phyloP scores from a whole-genome alignment of 2,113 vertebrate species.

The Gadus chalcogrammus region DNA sequence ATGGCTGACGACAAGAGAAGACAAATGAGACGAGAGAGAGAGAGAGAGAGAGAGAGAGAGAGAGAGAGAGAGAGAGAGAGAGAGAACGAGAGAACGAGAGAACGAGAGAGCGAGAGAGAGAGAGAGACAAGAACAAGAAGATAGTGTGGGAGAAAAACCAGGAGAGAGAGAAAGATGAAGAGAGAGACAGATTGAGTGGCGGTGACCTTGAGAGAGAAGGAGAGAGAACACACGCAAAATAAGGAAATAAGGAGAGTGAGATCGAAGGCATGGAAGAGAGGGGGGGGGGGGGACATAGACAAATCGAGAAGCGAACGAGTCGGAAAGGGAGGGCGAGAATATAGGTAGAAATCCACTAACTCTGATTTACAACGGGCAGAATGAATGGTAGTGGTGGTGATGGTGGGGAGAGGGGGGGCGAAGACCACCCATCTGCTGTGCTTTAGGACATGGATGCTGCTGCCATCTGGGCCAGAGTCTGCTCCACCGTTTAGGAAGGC shows the following conservation, averaged over 20 bases:
- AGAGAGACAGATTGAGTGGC: conserved; percentile 36
- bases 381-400: conserved; percentile 50
- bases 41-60: conserved; percentile 24
- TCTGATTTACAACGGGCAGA: conserved; percentile 69
- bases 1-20: conserved; percentile 41
- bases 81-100: conserved; percentile 43
- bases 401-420: conserved; percentile 17
- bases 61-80: no score
- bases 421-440: conserved; percentile 73
- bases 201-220: conserved; percentile 20
- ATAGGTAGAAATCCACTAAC: conserved; percentile 40
- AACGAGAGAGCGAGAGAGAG: conserved; percentile 21
- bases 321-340: conserved; percentile 17
- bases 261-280: no score
- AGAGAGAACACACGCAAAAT: not conserved
- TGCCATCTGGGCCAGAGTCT: conserved; percentile 69
- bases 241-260: no score
- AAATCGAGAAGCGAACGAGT: conserved; percentile 37
- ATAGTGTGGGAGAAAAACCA: conserved; percentile 34
- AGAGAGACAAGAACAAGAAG: conserved; percentile 33
- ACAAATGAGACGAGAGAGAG: conserved; percentile 45
- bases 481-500: conserved; percentile 44
- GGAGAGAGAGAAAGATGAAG: conserved; percentile 14
- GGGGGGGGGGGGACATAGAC: conserved; percentile 31
- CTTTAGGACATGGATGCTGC: conserved; percentile 40